phyloP scores from a whole-genome alignment of 1,140 invertebrate genomes.

The Zaprionus tsacasi region DNA sequence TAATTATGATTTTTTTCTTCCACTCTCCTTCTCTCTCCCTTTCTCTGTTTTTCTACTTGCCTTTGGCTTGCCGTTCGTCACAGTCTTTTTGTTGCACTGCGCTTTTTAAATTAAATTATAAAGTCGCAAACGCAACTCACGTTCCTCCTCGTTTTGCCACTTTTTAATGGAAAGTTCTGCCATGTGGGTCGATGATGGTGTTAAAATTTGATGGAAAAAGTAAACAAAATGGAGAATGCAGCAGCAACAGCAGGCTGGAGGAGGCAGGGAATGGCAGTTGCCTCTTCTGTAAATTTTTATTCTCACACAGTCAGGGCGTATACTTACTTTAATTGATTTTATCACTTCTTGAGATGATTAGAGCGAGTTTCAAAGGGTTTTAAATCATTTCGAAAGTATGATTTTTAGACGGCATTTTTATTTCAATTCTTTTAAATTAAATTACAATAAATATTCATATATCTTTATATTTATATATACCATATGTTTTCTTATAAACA shows the following conservation, averaged over 20 bases:
- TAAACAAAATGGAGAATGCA: slow-evolving; percentile 49
- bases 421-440: slow-evolving; percentile 61
- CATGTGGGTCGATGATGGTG: slow-evolving; percentile 70
- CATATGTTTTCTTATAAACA: slow-evolving; percentile 52
- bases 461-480: slow-evolving; percentile 32
- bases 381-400: slow-evolving; percentile 19
- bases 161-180: slow-evolving; percentile 69
- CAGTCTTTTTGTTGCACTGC: slow-evolving; percentile 45
- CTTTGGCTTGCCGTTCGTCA: slow-evolving; percentile 1
- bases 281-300: slow-evolving; percentile 39
- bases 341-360: background rate
- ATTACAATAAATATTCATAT: slow-evolving; percentile 35
- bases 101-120: slow-evolving; percentile 79
- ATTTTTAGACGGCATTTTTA: slow-evolving; percentile 73
- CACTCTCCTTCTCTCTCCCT: slow-evolving; percentile 11
- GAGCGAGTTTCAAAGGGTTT: no score
- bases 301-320: slow-evolving; percentile 25
- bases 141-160: slow-evolving; percentile 33
- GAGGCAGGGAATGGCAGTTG: background rate
- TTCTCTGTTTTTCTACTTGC: background rate
- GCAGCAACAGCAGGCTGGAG: no score
- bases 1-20: slow-evolving; percentile 62
- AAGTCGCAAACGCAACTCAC: slow-evolving; percentile 54
- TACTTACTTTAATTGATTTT: slow-evolving; percentile 9
- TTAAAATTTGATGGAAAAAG: slow-evolving; percentile 63